Percentiles rank a stretch among this genome's conserved stretches.
phyloP scores from a whole-genome alignment of 2,888 invertebrate species.

The Megaustenia siamemsis region DNA sequence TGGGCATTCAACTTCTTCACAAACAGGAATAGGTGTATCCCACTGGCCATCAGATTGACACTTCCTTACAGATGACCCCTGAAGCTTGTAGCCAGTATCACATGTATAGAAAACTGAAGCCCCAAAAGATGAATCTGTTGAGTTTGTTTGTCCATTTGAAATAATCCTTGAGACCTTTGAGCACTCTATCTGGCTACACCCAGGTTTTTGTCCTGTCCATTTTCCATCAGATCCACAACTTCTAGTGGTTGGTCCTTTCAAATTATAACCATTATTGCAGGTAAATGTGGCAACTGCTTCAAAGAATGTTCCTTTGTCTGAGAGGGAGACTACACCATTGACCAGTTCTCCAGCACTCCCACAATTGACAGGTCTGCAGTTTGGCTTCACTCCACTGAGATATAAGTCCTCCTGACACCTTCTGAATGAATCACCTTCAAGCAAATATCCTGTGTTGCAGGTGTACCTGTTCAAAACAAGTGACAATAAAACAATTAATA shows the following conservation, averaged over 20 bases:
- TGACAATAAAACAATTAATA: too few species aligned
- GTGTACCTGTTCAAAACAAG: conserved; percentile 58
- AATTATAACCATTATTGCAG: conserved; percentile 64
- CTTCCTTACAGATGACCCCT: conserved; percentile 62
- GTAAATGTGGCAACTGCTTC: conserved; percentile 61
- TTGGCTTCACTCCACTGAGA: conserved; percentile 66
- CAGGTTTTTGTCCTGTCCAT: conserved; percentile 74
- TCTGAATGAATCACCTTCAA: conserved; percentile 66
- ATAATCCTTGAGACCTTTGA: conserved; percentile 48
- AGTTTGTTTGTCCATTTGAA: conserved; percentile 53
- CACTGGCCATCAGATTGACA: conserved; percentile 74
- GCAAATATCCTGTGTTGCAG: conserved; percentile 73
- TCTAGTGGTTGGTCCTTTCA: conserved; percentile 82
- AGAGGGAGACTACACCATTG: conserved; percentile 59
- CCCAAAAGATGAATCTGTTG: conserved; percentile 52
- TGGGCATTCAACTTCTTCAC: conserved; percentile 72
- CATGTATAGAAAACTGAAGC: conserved; percentile 52
- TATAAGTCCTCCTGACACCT: conserved; percentile 67
- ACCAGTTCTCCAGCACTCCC: conserved; percentile 57
- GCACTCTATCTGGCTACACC: conserved; percentile 69
- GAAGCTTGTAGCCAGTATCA: conserved; percentile 59
- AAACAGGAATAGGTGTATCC: conserved; percentile 70
- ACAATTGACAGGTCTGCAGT: conserved; percentile 65
- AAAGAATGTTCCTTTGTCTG: conserved; percentile 54
- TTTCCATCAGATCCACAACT: conserved; percentile 81